Percentiles rank a stretch among this genome's conserved stretches.
Evolutionary conservation across 2,797 vertebrate species (phyloP).

Genomic region (Hemitrygon akajei): DNA sequence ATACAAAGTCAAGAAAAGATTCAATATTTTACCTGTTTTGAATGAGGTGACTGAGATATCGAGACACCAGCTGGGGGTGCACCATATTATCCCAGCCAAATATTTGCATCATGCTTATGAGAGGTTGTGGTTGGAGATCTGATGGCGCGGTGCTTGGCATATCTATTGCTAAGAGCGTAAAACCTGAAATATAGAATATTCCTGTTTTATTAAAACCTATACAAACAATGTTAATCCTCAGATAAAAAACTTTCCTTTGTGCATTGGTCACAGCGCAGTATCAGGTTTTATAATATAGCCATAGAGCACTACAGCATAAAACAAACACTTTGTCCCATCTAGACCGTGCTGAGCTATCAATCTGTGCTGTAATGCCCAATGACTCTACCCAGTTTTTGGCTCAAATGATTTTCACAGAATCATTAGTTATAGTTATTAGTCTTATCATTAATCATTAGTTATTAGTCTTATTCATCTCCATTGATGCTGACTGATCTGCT

Average conservation of each 20-base stretch:
- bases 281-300: no score
- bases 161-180: constrained; percentile 82
- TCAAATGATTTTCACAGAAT: neutral
- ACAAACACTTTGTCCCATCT: no score
- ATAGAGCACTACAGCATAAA: no score
- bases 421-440: no score
- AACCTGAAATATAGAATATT: constrained; percentile 62
- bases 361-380: no score
- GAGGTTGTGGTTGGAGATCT: constrained; percentile 83
- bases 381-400: neutral
- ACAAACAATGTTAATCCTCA: neutral
- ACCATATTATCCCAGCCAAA: constrained; percentile 96
- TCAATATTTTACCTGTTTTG: constrained; percentile 70
- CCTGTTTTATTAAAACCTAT: neutral
- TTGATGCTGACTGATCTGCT: no score
- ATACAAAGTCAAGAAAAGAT: constrained; percentile 35
- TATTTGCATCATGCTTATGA: constrained; percentile 76
- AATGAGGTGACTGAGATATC: constrained; percentile 84
- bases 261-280: neutral
- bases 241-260: neutral
- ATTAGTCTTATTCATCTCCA: no score
- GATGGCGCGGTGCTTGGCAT: constrained; percentile 76
- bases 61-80: constrained; percentile 75
- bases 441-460: no score
- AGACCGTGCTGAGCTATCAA: no score